Conservation (phyloP, 2,888 invertebrate species). For the Harmothoe impar region DNA sequence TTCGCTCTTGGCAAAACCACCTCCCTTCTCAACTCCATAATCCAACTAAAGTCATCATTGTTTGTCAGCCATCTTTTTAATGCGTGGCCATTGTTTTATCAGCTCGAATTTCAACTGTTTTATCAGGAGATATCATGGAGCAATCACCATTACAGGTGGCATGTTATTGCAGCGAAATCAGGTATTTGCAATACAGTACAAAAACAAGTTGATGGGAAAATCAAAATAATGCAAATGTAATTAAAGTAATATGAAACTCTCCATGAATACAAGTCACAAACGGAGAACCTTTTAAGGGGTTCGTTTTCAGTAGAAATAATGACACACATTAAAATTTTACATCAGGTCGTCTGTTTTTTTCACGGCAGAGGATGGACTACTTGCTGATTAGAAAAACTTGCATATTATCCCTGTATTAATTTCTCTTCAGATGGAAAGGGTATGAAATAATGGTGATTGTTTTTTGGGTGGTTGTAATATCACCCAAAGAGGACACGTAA, state of each 20-base stretch:
- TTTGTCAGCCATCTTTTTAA: not conserved
- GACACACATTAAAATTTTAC: not conserved
- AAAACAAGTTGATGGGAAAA: not conserved
- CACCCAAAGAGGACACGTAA: not conserved
- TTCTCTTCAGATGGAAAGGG: not conserved
- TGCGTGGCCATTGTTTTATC: not conserved
- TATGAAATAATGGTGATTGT: not conserved
- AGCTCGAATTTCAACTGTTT: not conserved
- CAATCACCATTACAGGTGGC: not conserved
- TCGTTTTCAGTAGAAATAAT: conserved; percentile 17
- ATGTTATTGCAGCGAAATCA: not conserved
- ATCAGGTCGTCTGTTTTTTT: not conserved
- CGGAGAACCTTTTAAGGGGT: not conserved
- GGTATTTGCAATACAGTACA: not conserved
- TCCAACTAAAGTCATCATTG: too few relatives aligned
- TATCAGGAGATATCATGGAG: not conserved
- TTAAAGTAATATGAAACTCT: not conserved
- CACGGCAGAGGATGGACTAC: not conserved
- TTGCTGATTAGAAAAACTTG: not conserved
- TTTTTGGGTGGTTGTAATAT: not conserved
- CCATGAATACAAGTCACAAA: not conserved
- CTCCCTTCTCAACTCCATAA: not conserved
- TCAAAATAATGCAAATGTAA: not conserved
- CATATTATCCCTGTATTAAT: not conserved
- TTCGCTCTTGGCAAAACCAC: not conserved